These are phyloP conservation scores for Catalaphyllia jardinei DNA, from an alignment of 64 coral and sea anemone genomes.

Conservation along the genomic window DNA sequence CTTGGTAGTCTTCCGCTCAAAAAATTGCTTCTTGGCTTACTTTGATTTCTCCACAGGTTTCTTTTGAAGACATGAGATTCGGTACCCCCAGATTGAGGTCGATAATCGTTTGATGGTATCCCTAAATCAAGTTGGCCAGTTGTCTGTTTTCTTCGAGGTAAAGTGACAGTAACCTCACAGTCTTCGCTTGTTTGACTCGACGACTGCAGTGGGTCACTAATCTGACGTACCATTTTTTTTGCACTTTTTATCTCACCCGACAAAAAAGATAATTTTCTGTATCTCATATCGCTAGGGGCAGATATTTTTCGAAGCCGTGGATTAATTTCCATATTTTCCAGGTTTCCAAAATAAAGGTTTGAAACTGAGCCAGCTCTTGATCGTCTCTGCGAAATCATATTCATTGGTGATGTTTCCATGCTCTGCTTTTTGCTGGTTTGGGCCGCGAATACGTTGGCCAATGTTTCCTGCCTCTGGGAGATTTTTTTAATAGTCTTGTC, in stretches of 20 bases:
- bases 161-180: background rate
- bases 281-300: background rate
- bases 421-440: background rate
- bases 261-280: background rate
- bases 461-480: background rate
- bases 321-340: background rate
- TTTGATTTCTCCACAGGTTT: background rate
- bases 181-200: background rate
- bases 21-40: background rate
- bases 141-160: background rate
- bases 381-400: background rate
- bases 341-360: background rate
- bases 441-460: background rate
- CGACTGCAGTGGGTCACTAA: background rate
- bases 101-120: background rate
- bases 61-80: background rate
- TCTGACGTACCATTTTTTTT: background rate
- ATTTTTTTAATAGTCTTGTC: slow-evolving; percentile 10
- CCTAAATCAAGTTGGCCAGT: background rate
- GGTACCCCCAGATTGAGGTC: background rate
- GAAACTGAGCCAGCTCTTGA: background rate
- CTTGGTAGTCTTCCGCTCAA: background rate
- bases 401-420: background rate
- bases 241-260: background rate
- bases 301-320: background rate